Evolutionary conservation across 2,113 vertebrate genomes (phyloP).

Genomic region (Pandion haliaetus): DNA sequence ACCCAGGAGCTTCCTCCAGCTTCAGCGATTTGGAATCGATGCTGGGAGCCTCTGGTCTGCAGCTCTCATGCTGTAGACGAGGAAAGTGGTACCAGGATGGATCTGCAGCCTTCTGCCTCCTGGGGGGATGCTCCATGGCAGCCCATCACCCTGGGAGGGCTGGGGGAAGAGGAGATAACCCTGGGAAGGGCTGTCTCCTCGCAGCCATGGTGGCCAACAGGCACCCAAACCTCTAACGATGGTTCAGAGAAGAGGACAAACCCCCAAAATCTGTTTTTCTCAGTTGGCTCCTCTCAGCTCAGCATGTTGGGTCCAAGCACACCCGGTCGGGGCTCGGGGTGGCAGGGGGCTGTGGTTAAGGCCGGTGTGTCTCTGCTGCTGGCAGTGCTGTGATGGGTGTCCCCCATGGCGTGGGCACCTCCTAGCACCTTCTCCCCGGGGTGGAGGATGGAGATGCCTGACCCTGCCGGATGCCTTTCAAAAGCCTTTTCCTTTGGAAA

Average conservation of each 20-base stretch:
- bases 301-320: rapidly evolving
- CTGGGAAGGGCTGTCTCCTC: background rate
- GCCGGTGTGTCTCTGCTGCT: background rate
- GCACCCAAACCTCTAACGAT: background rate
- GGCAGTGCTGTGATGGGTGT: background rate
- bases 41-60: no score
- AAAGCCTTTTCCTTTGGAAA: background rate
- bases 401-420: background rate
- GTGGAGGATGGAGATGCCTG: background rate
- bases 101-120: background rate
- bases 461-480: background rate
- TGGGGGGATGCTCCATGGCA: background rate
- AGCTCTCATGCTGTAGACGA: rapidly evolving
- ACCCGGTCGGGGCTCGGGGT: background rate
- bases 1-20: background rate
- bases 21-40: background rate
- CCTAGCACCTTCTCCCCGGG: background rate
- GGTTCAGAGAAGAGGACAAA: background rate
- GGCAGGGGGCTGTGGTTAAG: background rate
- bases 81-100: background rate
- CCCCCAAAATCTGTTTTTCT: background rate
- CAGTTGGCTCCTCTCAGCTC: background rate
- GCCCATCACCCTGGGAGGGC: background rate
- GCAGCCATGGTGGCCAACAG: background rate
- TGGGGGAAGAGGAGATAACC: background rate